A percentile compares a stretch with the other conserved stretches of the same genome.
These are phyloP conservation scores for Drosophila falleni DNA, from an alignment of 2,888 invertebrate species.

Conservation along the genomic window DNA sequence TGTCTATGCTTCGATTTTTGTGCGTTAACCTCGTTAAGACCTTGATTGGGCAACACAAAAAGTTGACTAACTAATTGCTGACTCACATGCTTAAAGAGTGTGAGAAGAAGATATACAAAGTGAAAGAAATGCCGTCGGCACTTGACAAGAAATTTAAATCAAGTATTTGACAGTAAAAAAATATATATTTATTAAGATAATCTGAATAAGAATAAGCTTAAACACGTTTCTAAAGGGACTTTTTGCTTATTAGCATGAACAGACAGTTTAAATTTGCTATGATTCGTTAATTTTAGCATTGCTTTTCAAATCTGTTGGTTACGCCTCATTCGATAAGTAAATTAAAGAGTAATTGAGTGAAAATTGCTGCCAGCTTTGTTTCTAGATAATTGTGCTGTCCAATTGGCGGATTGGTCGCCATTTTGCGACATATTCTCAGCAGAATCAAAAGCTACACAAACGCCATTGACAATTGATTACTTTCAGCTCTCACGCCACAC, in stretches of 20 bases:
- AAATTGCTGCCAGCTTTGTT: not conserved
- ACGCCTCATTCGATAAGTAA: too few relatives aligned
- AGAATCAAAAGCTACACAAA: conserved; percentile 58
- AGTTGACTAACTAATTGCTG: conserved; percentile 49
- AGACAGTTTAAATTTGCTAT: not conserved
- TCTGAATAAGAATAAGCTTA: not conserved
- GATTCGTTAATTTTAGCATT: too few relatives aligned
- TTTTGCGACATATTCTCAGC: conserved; percentile 63
- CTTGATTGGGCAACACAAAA: conserved; percentile 42
- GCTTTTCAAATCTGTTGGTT: too few relatives aligned
- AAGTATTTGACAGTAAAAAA: not conserved
- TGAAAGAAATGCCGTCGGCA: conserved; percentile 48
- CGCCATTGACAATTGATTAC: conserved; percentile 59
- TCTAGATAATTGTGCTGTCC: conserved; percentile 9
- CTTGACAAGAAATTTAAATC: conserved; percentile 4
- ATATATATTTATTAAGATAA: not conserved
- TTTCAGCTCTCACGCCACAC: conserved; percentile 26
- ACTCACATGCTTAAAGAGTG: conserved; percentile 43
- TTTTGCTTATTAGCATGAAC: not conserved
- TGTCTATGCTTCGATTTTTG: conserved; percentile 50
- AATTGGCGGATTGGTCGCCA: conserved; percentile 60
- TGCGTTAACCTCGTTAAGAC: conserved; percentile 49
- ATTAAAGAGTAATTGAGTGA: too few relatives aligned
- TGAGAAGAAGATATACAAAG: not conserved
- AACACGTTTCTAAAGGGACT: not conserved